Conservation (phyloP, 2,888 invertebrate genomes). For the Eupithecia tripunctaria region DNA sequence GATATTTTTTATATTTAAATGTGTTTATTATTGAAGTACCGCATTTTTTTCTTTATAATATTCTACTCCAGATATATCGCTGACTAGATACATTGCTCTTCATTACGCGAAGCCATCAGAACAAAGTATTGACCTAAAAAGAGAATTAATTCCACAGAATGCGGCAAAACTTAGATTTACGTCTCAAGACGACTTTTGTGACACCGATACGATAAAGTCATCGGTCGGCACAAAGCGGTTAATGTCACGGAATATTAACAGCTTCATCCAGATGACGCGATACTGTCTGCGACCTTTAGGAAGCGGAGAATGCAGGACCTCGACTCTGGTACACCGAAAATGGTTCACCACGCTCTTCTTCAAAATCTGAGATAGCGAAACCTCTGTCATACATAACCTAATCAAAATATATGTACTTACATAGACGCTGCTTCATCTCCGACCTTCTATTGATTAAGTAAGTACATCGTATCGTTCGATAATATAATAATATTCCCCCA, state of each 20-base stretch:
- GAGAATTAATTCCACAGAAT: background rate
- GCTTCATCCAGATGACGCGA: slow-evolving; percentile 60
- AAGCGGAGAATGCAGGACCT: slow-evolving; percentile 25
- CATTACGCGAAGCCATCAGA: background rate
- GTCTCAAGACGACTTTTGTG: background rate
- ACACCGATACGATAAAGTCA: slow-evolving; percentile 49
- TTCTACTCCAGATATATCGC: background rate
- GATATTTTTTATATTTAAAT: too few relatives aligned
- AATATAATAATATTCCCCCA: background rate
- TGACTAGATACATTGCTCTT: background rate
- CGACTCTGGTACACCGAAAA: background rate
- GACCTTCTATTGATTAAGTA: background rate
- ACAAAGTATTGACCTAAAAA: too few relatives aligned
- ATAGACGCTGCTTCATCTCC: background rate
- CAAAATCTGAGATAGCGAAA: too few relatives aligned
- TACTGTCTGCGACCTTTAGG: slow-evolving; percentile 34
- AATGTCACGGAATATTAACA: slow-evolving; percentile 63
- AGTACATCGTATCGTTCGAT: background rate
- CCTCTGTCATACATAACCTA: too few relatives aligned
- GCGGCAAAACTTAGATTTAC: background rate
- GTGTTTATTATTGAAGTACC: too few relatives aligned
- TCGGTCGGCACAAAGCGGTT: slow-evolving; percentile 55
- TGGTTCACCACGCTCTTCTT: background rate
- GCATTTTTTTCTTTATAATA: background rate
- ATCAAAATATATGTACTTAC: too few relatives aligned